Base-by-base conservation (phyloP, 2,888 invertebrate species). In the Antitype chi region DNA sequence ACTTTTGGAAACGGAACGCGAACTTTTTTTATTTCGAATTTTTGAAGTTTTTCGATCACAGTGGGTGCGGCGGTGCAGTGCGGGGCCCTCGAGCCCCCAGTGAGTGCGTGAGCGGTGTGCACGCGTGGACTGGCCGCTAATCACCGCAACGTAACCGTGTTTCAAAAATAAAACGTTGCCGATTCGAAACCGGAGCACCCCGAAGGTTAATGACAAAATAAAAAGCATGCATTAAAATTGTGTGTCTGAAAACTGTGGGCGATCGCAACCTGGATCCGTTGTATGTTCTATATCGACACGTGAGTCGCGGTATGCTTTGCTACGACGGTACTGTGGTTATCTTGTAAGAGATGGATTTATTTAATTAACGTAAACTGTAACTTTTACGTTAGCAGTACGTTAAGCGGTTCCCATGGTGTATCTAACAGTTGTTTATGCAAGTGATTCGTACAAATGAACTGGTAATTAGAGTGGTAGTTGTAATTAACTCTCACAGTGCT, bases 171-270 rank as follows among this genome's bases (percentile, higher is more conserved):
- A 95, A 95, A 93, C 95, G 95, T 94, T 94, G 94, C 94, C 93
- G 94, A 95, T 95, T 94, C 94, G 94, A 94, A 95, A 95, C 94
- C 95, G 95, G 96, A 95, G 95, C 96, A 95, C 94, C 93, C 90
- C 94, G 96, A 96, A 96, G 96, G 96, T 96, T 96, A 96, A 95
- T 96, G 95, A 96, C 95, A 95, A 95, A 95, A 95, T 95, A 95
- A 95, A 95, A 95, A 94, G 92, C 94, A 93, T 94, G 94, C 94
- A 94, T 94, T 94, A 93, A 95, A 88, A 94, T 92, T 90, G 92
- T 94, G 94, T 93, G 93, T 93, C 91, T 91, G 91, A 87, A 88
- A 87, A 84, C 85, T 86, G 70, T 85, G 83, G 90, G 88, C 92
- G 90, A 88, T 85, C 87, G 89, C 90, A 90, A 89, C 88, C 92